Base-by-base conservation (phyloP, 2,113 vertebrate genomes). In the Notothenia rossii region DNA sequence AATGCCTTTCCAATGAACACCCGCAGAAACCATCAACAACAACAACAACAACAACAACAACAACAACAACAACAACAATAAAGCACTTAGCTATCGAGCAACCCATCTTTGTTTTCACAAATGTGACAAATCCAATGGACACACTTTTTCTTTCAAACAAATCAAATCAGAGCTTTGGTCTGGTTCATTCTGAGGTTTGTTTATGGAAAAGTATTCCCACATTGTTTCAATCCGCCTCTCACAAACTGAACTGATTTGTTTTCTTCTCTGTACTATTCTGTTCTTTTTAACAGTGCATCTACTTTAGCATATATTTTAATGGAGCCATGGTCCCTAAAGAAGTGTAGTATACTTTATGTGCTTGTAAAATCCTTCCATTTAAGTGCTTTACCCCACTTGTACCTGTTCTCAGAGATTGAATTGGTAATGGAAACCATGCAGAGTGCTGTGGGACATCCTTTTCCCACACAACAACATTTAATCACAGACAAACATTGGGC, bases 391-490 rank as follows among this genome's bases (percentile, higher is more conserved):
- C 76, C 79, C 60, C 25, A 64, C 76, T 84, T 77, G 78, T 88
- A 89, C 71, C 82, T 87, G 82, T 84, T 85, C 68, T 65, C 54
- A 75, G 67, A 86, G 74, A 92, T 88, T 90, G 85, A 82, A 90
- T 93, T 91, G 53, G 79, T 91, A 93, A 94, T 93, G 93, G 93
- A 92, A 89, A 90, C 75, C 86, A 73, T 86, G 87, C 83, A 91
- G 77, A 92, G 93, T 93, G 93, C 93, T 94, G 56, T 90, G 92
- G 92, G 91, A 93, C 89, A 87, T 94, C 92, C 91, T 89, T 87
- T 91, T 89, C 89, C 91, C 93, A 86, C 88, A 91, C 86, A 93
- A 92, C 81, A 90, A 91, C 85, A 74, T 93, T 94, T 93, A 93
- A 94, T 94, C 92, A 93, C 79, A 87, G 90, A 75, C 72, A 87